Percentiles rank a stretch among this genome's conserved stretches.
Evolutionary conservation across 2,888 invertebrate species (phyloP).

Genomic region (Tromatobia lineatoria): DNA sequence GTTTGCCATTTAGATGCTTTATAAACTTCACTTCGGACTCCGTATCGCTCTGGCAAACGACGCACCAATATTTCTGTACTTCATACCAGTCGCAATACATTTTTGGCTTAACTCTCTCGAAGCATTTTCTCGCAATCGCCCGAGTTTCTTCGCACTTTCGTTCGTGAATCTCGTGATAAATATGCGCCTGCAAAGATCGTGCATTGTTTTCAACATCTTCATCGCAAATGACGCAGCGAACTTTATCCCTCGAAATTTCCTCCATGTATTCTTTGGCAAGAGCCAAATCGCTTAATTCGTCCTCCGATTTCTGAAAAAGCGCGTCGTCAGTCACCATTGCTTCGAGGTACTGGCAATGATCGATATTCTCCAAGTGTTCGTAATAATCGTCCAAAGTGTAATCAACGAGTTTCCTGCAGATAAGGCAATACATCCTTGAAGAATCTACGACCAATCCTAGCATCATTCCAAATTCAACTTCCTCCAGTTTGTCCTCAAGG

Average conservation of each 20-base stretch:
- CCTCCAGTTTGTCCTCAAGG: conserved; percentile 11
- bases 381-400: conserved; percentile 67
- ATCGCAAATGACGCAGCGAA: conserved; percentile 72
- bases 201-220: conserved; percentile 62
- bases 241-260: conserved; percentile 63
- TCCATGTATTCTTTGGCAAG: conserved; percentile 71
- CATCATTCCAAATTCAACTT: conserved; percentile 30
- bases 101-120: not conserved
- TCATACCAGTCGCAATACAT: conserved; percentile 55
- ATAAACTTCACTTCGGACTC: conserved; percentile 33
- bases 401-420: conserved; percentile 70
- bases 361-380: conserved; percentile 72
- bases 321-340: conserved; percentile 65
- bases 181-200: conserved; percentile 24
- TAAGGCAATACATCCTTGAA: conserved; percentile 69
- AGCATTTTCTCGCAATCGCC: not conserved
- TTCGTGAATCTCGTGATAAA: conserved; percentile 15
- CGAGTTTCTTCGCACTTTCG: not conserved
- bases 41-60: not conserved
- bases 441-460: conserved; percentile 17
- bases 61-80: conserved; percentile 49
- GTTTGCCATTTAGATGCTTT: conserved; percentile 19
- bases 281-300: conserved; percentile 72
- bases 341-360: conserved; percentile 70
- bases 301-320: conserved; percentile 60